These are phyloP conservation scores for Hydrolagus colliei DNA, from an alignment of 2,797 vertebrate genomes.

Conservation along the genomic window DNA sequence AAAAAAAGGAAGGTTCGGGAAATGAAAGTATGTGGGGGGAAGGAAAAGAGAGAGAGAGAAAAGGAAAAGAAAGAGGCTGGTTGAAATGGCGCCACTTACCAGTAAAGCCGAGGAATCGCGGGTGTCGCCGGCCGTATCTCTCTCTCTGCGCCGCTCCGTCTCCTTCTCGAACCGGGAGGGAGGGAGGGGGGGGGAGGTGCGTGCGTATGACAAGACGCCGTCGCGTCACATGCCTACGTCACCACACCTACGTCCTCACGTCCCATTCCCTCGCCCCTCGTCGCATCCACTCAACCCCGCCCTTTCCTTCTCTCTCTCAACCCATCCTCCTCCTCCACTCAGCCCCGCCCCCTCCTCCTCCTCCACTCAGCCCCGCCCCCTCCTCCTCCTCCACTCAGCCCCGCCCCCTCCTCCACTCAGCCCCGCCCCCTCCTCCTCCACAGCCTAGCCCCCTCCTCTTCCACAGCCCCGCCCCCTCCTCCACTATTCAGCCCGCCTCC, in stretches of 20 bases:
- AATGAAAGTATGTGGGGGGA: too few species aligned
- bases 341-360: slow-evolving; percentile 36
- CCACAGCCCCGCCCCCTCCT: slow-evolving; percentile 37
- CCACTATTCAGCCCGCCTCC: slow-evolving; percentile 35
- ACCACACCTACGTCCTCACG: not conserved
- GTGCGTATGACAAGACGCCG: not conserved
- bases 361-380: slow-evolving; percentile 40
- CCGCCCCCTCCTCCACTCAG: slow-evolving; percentile 34
- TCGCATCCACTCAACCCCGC: not conserved
- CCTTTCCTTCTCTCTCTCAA: not conserved
- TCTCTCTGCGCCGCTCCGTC: not conserved
- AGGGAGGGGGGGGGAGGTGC: not conserved
- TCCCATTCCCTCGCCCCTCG: not conserved
- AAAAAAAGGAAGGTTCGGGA: too few species aligned
- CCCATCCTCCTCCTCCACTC: slow-evolving; percentile 35
- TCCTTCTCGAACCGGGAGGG: slow-evolving; percentile 21
- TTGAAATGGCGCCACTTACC: too few species aligned
- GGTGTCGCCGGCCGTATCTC: too few species aligned
- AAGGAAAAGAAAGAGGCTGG: too few species aligned
- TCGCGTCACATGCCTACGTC: not conserved
- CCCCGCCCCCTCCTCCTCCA: slow-evolving; percentile 35
- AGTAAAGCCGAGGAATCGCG: too few species aligned
- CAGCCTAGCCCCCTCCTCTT: too few species aligned
- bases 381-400: slow-evolving; percentile 36
- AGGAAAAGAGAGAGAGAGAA: too few species aligned